A percentile compares a stretch with the other conserved stretches of the same genome.
Conservation (phyloP, 64 coral and sea anemone species). For the Dendronephthya gigantea region DNA sequence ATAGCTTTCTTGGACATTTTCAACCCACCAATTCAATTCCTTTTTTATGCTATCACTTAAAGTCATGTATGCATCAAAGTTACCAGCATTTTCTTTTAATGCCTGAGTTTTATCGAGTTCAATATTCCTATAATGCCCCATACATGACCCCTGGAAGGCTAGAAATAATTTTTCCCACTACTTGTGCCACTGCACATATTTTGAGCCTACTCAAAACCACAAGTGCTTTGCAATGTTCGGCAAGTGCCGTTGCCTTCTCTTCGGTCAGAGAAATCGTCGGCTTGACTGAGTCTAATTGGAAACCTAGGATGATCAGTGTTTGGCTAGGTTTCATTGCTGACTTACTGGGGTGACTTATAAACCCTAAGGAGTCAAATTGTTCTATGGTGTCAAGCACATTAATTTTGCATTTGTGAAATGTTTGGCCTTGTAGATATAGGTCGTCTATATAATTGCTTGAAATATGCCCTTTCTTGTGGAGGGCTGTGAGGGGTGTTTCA, state of each 20-base stretch:
- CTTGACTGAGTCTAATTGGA: neutral
- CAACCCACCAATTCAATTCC: neutral
- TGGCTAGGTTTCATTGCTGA: neutral
- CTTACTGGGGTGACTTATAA: neutral
- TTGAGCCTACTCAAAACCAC: neutral
- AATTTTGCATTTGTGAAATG: neutral
- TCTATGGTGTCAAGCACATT: neutral
- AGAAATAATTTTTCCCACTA: neutral
- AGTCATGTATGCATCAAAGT: conserved; percentile 28
- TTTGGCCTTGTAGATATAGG: neutral
- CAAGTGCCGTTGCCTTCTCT: neutral
- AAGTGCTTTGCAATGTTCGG: neutral
- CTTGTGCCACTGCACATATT: neutral
- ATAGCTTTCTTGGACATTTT: neutral
- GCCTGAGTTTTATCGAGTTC: conserved; percentile 35
- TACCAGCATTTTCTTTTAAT: conserved; percentile 26
- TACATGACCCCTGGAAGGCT: neutral
- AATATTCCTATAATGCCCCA: conserved; percentile 41
- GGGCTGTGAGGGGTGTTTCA: neutral
- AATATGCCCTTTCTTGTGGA: neutral
- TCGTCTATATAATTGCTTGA: neutral
- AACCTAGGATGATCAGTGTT: neutral
- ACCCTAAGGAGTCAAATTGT: neutral
- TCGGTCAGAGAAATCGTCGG: neutral
- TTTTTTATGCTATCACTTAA: neutral